phyloP scores from a whole-genome alignment of 2,888 invertebrate species.

The Sphaerophoria rueppellii region DNA sequence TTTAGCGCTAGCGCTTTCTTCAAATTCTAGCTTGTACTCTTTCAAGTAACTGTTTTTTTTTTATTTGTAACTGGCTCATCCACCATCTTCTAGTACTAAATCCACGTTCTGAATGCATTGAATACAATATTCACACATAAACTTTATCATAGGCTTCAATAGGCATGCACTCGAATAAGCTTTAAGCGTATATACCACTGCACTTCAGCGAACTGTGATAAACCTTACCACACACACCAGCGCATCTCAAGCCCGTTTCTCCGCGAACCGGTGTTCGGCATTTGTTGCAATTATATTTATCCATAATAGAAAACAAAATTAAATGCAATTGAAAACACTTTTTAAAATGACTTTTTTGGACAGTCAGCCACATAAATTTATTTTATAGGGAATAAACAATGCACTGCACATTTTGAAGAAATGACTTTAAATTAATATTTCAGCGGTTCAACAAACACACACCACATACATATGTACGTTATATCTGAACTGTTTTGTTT shows the following conservation, averaged over 20 bases:
- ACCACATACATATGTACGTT: too few species aligned
- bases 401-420: not conserved
- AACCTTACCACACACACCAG: constrained; percentile 28
- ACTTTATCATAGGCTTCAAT: constrained; percentile 19
- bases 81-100: constrained; percentile 18
- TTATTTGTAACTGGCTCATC: constrained; percentile 9
- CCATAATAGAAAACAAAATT: not conserved
- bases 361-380: constrained; percentile 1
- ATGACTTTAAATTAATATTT: too few species aligned
- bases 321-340: not conserved
- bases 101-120: constrained; percentile 30
- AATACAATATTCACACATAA: constrained; percentile 28
- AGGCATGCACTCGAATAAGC: constrained; percentile 7
- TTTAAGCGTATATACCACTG: constrained; percentile 28
- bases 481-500: too few species aligned
- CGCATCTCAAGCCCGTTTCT: constrained; percentile 27
- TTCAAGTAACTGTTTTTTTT: constrained; percentile 1
- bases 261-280: constrained; percentile 12
- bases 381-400: not conserved
- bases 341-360: constrained; percentile 8
- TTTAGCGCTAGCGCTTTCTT: too few species aligned
- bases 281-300: constrained; percentile 9
- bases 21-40: constrained; percentile 22
- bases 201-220: constrained; percentile 15
- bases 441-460: too few species aligned